Evolutionary conservation across 2,113 vertebrate genomes (phyloP).

Genomic region (Chunga burmeisteri): DNA sequence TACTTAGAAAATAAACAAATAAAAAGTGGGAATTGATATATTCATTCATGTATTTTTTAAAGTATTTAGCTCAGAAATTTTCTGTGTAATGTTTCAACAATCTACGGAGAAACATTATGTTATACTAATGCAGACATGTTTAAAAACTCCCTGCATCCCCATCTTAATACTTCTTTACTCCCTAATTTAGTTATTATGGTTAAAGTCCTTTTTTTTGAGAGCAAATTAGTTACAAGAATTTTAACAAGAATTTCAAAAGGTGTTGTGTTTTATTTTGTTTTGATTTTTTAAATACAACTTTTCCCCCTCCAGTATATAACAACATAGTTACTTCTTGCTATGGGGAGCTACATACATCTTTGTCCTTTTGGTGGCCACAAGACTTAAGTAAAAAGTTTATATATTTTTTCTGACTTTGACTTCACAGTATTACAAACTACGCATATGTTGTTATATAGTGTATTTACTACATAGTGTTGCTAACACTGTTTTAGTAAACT

Average conservation of each 20-base stretch:
- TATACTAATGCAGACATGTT: accelerated
- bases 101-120: not conserved
- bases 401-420: not conserved
- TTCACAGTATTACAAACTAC: not conserved
- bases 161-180: not conserved
- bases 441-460: not conserved
- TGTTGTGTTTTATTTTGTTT: not conserved
- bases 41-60: not conserved
- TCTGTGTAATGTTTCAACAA: not conserved
- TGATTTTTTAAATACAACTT: not conserved
- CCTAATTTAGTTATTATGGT: not conserved
- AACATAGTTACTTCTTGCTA: not conserved
- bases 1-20: not conserved
- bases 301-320: not conserved
- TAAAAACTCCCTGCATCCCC: not conserved
- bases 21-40: not conserved
- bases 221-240: not conserved
- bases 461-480: not conserved
- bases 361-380: not conserved
- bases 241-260: not conserved
- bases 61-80: not conserved
- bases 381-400: not conserved
- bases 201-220: not conserved
- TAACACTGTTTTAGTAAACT: not conserved
- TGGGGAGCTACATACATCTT: not conserved